Base-by-base conservation (phyloP, 2,888 invertebrate species). In the Amphipyra tragopoginis region DNA sequence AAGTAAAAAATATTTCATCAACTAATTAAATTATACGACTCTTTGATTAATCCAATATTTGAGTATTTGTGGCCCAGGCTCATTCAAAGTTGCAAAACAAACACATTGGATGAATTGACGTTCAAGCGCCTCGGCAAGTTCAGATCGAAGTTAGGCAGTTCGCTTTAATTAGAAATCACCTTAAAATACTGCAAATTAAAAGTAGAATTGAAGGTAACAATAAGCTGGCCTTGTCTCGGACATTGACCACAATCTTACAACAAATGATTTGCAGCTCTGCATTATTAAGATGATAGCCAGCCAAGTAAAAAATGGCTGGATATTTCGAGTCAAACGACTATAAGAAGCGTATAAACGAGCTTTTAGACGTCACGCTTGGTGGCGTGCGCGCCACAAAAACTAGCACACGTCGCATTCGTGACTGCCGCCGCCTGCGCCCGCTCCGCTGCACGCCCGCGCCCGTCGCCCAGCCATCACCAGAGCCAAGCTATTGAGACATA, bases 271-370 rank as follows among this genome's bases (percentile, higher is more conserved):
- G 83, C 86, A 86, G 82, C 83, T 85, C 80, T 81, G 82, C 83
- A 85, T 88, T 89, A 90, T 90, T 88, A 86, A 87, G 87, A 88
- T 86, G 85, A 87, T 87, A 84, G 84, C 77, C 72, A 83, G 81
- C 75, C 74, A 55, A 69, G 72, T 78, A 89, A 89, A 90, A 90
- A 89, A 87, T 68, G 52, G 62, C 79, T 83, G 82, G 85, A 82
- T 87, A 85, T 86, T 85, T 85, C 77, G 80, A 88, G 83, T 86
- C 87, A 86, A 89, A 85, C 79, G 83, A 78, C 82, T 84, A 89
- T 87, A 92, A 92, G 87, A 93, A 93, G 90, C 89, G 87, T 89
- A 88, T 91, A 91, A 91, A 92, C 89, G 92, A 93, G 90, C 92
- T 92, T 93, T 93, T 91, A 90, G 89, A 87, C 87, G 92, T 92